A percentile compares a stretch with the other conserved stretches of the same genome.
Conservation (phyloP, 2,797 vertebrate genomes). For the Tragelaphus eurycerus region DNA sequence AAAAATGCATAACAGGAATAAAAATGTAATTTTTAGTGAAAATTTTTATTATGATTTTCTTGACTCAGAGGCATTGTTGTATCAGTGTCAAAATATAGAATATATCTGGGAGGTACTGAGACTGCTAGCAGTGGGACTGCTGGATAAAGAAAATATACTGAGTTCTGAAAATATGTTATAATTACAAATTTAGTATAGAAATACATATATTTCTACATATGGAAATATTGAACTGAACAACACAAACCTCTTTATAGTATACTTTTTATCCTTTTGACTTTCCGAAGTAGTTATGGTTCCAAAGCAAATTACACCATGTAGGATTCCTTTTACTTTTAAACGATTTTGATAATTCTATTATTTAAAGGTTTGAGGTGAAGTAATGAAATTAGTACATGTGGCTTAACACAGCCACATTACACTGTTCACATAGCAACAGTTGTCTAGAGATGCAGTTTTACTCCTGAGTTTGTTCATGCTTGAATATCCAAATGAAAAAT, state of each 20-base stretch:
- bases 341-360: not conserved
- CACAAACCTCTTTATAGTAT: not conserved
- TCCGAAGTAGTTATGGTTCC: not conserved
- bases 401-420: not conserved
- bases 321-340: not conserved
- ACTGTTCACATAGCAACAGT: not conserved
- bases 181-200: not conserved
- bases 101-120: not conserved
- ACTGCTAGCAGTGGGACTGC: not conserved
- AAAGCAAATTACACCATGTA: not conserved
- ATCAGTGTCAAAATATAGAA: not conserved
- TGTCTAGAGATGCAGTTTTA: not conserved
- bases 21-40: not conserved
- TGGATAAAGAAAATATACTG: not conserved
- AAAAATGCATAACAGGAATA: not conserved
- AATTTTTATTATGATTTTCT: not conserved
- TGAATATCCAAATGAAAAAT: not conserved
- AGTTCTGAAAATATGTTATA: not conserved
- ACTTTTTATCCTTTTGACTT: not conserved
- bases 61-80: not conserved
- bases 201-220: not conserved
- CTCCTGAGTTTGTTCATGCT: not conserved
- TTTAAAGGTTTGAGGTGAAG: not conserved
- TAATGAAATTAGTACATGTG: not conserved
- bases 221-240: not conserved